A percentile compares a stretch with the other conserved stretches of the same genome.
These are phyloP conservation scores for Sialia sialis DNA, from an alignment of 2,113 vertebrate genomes.

Conservation along the genomic window DNA sequence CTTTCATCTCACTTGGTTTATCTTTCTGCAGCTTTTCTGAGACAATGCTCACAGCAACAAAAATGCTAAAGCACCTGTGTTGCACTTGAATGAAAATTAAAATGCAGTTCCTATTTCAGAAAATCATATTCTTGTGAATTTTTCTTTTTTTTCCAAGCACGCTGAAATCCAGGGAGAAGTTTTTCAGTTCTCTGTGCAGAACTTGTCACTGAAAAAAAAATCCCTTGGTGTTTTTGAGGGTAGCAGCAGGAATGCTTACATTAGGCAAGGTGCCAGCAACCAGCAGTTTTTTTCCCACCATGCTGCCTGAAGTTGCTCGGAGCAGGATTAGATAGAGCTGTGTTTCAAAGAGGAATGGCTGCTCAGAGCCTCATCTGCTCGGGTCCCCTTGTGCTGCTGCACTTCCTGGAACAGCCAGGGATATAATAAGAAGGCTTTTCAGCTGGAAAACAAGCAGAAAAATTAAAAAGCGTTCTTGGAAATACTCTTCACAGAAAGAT, in stretches of 20 bases:
- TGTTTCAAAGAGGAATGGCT: constrained; percentile 50
- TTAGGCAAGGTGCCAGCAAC: constrained; percentile 59
- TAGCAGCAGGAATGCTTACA: constrained; percentile 44
- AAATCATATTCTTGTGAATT: neutral
- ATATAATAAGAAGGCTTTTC: neutral
- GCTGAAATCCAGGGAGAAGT: neutral
- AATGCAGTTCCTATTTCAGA: neutral
- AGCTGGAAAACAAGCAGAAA: constrained; percentile 13
- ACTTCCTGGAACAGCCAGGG: neutral
- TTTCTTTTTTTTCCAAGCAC: neutral
- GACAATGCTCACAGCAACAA: neutral
- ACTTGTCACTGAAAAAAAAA: constrained; percentile 2
- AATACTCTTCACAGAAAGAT: neutral
- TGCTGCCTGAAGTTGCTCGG: constrained; percentile 34
- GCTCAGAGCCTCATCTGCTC: neutral
- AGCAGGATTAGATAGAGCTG: constrained; percentile 10
- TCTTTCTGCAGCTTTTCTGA: neutral
- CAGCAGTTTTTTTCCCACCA: constrained; percentile 45
- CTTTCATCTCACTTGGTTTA: constrained; percentile 30
- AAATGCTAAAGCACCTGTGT: neutral
- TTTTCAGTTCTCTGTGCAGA: neutral
- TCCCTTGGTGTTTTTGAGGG: neutral
- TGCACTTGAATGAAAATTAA: neutral
- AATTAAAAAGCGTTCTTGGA: neutral
- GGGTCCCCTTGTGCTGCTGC: neutral